Conservation (phyloP, 2,797 vertebrate genomes). For the Falco cherrug region DNA sequence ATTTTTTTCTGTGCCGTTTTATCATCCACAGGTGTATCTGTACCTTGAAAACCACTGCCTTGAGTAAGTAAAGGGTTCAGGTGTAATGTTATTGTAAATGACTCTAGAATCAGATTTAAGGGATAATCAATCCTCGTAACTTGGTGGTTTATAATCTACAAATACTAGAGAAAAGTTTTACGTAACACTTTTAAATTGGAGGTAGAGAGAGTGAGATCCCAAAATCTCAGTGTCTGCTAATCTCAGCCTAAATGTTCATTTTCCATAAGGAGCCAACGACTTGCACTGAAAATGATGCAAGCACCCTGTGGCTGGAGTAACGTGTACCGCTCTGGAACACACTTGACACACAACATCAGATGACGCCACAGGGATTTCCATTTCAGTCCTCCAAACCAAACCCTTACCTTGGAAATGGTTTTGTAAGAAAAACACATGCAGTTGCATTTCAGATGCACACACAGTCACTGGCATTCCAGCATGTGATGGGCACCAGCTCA, state of each 20-base stretch:
- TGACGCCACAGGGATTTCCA: background rate
- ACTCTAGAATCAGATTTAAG: background rate
- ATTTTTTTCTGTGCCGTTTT: background rate
- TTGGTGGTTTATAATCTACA: background rate
- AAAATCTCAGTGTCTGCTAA: background rate
- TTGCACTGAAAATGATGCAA: background rate
- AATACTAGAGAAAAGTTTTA: background rate
- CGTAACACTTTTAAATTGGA: background rate
- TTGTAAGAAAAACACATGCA: fast-evolving
- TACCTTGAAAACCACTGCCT: background rate
- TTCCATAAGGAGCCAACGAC: background rate
- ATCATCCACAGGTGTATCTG: background rate
- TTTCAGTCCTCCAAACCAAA: background rate
- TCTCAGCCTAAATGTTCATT: background rate
- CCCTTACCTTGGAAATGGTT: background rate
- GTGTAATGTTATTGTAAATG: background rate
- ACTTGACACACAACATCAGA: fast-evolving
- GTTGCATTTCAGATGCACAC: background rate
- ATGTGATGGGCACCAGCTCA: fast-evolving
- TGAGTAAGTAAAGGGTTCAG: background rate
- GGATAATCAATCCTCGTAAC: background rate
- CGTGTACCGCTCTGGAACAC: fast-evolving
- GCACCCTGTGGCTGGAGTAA: background rate
- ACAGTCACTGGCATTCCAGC: background rate
- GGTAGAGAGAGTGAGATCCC: background rate